phyloP scores from a whole-genome alignment of 1,140 invertebrate genomes.

The Gryon sp. region DNA sequence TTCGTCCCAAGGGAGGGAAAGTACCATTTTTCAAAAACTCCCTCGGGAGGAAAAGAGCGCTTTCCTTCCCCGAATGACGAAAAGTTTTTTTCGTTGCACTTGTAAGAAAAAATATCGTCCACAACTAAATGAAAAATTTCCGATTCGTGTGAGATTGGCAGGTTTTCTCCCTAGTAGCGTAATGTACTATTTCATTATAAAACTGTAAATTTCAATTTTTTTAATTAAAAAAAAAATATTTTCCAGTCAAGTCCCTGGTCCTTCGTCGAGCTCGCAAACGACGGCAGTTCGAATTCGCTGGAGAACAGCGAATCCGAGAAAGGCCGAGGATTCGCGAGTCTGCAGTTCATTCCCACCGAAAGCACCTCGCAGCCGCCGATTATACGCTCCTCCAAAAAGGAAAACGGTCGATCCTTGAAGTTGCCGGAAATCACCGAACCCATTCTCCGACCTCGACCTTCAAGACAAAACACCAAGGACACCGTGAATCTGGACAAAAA shows the following conservation, averaged over 20 bases:
- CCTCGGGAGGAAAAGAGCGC: too few species aligned
- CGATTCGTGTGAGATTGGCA: too few species aligned
- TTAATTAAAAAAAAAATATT: background rate
- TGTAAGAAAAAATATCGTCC: too few species aligned
- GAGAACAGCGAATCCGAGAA: conserved; percentile 67
- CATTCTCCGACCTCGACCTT: conserved; percentile 82
- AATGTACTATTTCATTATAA: background rate
- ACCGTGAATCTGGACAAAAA: conserved; percentile 50
- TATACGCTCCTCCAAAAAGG: conserved; percentile 75
- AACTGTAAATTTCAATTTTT: background rate
- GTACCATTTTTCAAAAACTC: too few species aligned
- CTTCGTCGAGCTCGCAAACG: conserved; percentile 69
- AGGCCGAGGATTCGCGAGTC: conserved; percentile 66
- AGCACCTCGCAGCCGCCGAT: conserved; percentile 68
- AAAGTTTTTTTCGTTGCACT: too few species aligned
- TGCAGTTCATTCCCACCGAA: conserved; percentile 58
- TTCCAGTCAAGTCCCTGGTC: conserved; percentile 69
- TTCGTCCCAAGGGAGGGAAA: too few species aligned
- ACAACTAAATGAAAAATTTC: too few species aligned
- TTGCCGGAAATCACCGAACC: conserved; percentile 86
- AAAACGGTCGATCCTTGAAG: conserved; percentile 78
- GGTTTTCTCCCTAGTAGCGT: too few species aligned
- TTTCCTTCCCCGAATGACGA: too few species aligned
- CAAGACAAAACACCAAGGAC: conserved; percentile 70
- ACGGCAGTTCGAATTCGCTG: conserved; percentile 72